phyloP scores from a whole-genome alignment of 1,140 invertebrate species.

The Epicauta chinensis region DNA sequence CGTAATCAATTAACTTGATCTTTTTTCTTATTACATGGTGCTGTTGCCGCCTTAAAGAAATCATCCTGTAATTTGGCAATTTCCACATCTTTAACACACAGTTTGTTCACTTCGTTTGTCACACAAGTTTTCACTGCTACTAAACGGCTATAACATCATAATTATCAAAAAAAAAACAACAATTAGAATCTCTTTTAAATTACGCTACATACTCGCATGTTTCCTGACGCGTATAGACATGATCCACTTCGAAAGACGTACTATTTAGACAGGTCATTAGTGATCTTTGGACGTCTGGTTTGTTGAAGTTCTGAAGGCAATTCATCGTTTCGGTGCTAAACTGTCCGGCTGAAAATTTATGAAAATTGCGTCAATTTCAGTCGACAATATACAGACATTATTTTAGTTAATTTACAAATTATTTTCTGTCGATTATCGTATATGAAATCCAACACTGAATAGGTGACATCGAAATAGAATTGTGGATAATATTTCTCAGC shows the following conservation, averaged over 20 bases:
- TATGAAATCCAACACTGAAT: constrained; percentile 6
- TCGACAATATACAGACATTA: not conserved
- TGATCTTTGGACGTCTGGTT: not conserved
- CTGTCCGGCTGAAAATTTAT: not conserved
- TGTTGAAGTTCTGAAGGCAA: constrained; percentile 7
- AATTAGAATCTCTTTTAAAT: not conserved
- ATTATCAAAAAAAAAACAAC: not conserved
- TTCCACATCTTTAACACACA: constrained; percentile 11
- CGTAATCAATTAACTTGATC: too few relatives aligned
- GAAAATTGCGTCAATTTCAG: not conserved
- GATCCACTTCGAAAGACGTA: not conserved
- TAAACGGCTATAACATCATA: constrained; percentile 1
- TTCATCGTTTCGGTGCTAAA: constrained; percentile 1
- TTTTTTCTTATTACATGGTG: constrained; percentile 9
- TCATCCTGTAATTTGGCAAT: constrained; percentile 4
- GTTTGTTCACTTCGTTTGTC: constrained; percentile 7
- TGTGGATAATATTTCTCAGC: constrained; percentile 17
- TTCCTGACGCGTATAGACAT: constrained; percentile 1
- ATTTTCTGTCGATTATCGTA: constrained; percentile 10
- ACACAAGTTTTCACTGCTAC: constrained; percentile 4
- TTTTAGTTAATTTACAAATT: constrained; percentile 1
- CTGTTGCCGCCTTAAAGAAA: not conserved
- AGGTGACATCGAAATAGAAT: constrained; percentile 7
- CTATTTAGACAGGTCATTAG: too few relatives aligned
- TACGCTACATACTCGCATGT: not conserved